Base-by-base conservation (phyloP, 2,797 vertebrate genomes). In the Mionectes olivaceus region DNA sequence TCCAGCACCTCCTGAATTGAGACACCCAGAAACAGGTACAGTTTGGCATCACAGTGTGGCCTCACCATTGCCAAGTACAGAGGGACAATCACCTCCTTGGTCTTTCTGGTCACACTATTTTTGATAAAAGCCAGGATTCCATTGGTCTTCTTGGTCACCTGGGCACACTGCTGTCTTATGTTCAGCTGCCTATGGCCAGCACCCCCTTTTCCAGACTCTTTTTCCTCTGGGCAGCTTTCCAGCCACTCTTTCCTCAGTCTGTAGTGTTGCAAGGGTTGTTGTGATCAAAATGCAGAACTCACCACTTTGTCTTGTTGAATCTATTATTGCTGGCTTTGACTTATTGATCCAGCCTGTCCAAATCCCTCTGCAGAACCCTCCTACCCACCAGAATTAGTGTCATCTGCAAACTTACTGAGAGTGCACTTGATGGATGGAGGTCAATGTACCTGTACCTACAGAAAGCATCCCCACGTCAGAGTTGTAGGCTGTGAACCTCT, bases 31-130 rank as follows among this genome's bases (percentile, higher is more conserved):
- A 77, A 7, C 6, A 8, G 69, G 5, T 21, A 33, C 4, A 52
- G 35, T 35, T 35, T 35, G 35, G 35, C 35, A 35, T 56, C 0
- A 0, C 30, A 30, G 6, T 0, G 3, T 19, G 43, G 10, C 33
- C 39, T 89, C 22, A 23, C 18, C 2, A 1, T 10, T 46, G 59
- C 13, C 44, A 19, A 35, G 15, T 73, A 32, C 30, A 59, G 25
- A 25, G 33, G 56, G 22, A 14, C 7, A 59, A 35, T 53, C 15
- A 53, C 33, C 47, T 47, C 33, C 21, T 15, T 53, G 12, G 13
- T 65, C 44, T 33, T 83, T 30, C 52, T 65, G 12, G 6, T 15
- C 30, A 59, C 46, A 47, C 1, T 32, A 35, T 21, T 71, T 65
- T 53, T 59, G 4, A 28, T 28, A 32, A 52, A 78, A 78, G 19